phyloP scores from a whole-genome alignment of 2,888 invertebrate genomes.

The Acrobasis suavella region DNA sequence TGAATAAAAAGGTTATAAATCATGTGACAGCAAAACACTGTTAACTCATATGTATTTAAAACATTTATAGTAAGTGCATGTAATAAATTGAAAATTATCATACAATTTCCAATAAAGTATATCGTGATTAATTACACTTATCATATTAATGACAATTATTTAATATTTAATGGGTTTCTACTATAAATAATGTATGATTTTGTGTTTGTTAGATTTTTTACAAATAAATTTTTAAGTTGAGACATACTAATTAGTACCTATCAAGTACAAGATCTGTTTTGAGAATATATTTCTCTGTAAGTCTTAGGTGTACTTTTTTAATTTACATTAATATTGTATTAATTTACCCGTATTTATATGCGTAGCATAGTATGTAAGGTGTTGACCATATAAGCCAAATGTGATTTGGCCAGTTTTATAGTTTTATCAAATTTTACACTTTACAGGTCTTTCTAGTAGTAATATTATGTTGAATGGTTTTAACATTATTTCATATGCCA shows the following conservation, averaged over 20 bases:
- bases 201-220: no score
- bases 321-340: no score
- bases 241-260: no score
- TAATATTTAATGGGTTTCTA: no score
- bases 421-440: background rate
- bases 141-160: background rate
- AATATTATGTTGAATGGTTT: background rate
- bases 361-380: background rate
- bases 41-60: slow-evolving; percentile 4
- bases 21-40: slow-evolving; percentile 20
- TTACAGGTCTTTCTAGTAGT: slow-evolving; percentile 6
- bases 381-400: background rate
- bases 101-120: background rate
- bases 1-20: slow-evolving; percentile 10
- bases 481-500: background rate
- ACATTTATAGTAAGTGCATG: background rate
- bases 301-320: no score
- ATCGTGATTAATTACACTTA: background rate
- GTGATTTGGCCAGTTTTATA: background rate
- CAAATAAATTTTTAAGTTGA: no score
- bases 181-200: no score
- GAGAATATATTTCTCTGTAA: no score
- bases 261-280: no score
- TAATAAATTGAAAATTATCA: background rate
- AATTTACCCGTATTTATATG: no score